These are phyloP conservation scores for Pediacus dermestoides DNA, from an alignment of 2,888 invertebrate species.

Conservation along the genomic window DNA sequence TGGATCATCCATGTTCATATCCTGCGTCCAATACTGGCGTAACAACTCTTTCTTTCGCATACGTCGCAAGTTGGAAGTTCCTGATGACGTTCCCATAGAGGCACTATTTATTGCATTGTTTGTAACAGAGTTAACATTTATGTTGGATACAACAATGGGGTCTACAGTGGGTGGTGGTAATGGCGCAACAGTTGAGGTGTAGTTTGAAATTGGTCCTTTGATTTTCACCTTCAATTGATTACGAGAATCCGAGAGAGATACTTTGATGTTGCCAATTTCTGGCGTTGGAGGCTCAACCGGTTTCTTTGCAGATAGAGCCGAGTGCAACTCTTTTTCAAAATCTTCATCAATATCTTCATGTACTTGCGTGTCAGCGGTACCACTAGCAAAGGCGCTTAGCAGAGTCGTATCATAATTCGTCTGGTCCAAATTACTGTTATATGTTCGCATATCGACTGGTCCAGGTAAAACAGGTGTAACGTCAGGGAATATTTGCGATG, in stretches of 20 bases:
- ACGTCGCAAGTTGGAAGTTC: slow-evolving; percentile 72
- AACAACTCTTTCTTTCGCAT: slow-evolving; percentile 89
- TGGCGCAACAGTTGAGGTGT: slow-evolving; percentile 59
- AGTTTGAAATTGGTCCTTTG: slow-evolving; percentile 83
- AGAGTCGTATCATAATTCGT: slow-evolving; percentile 61
- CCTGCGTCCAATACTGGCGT: slow-evolving; percentile 80
- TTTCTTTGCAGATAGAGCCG: slow-evolving; percentile 59
- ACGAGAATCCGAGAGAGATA: slow-evolving; percentile 73
- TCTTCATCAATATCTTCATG: slow-evolving; percentile 73
- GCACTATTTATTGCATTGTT: slow-evolving; percentile 44
- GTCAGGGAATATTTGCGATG: slow-evolving; percentile 52
- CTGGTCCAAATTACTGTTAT: slow-evolving; percentile 62
- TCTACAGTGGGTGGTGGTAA: slow-evolving; percentile 56
- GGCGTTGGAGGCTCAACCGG: slow-evolving; percentile 49
- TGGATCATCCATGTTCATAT: slow-evolving; percentile 81
- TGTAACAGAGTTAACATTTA: slow-evolving; percentile 51
- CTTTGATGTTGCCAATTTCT: slow-evolving; percentile 60
- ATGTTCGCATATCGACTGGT: slow-evolving; percentile 87
- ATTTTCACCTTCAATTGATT: slow-evolving; percentile 88
- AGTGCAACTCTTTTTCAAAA: slow-evolving; percentile 71
- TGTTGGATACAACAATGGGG: slow-evolving; percentile 46
- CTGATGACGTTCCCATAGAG: slow-evolving; percentile 42
- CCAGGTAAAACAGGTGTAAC: slow-evolving; percentile 76
- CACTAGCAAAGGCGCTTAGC: slow-evolving; percentile 64
- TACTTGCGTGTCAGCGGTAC: slow-evolving; percentile 66